Evolutionary conservation across 64 coral and sea anemone species (phyloP), one percentile per base, ranked within the genome.

Genomic region (Astreopora myriophthalma): DNA sequence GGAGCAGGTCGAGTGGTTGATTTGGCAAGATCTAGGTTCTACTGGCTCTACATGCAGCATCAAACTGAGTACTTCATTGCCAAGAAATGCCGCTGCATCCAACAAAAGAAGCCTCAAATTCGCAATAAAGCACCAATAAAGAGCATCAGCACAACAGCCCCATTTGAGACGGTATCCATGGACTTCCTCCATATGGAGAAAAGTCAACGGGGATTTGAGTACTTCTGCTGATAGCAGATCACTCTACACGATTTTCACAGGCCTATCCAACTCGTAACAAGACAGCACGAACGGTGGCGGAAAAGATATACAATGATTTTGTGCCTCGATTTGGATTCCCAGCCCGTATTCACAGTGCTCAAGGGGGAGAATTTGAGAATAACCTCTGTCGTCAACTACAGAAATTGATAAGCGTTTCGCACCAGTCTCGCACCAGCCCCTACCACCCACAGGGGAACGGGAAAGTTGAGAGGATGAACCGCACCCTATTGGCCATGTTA

Each of bases 11-110:
- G 80, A 37, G 61, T 62, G 55, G 44, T 84, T 20, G 51, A 26
- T 26, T 36, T n/a, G 32, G 61, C 36, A 2, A 30, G 80, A 34
- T 55, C 55, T 30, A 49, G 80, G 33, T 84, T 84, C 57, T 39
- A 84, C 22, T 67, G 80, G 80, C 80, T 57, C 36, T 35, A 84
- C 31, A 65, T 84, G 57, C 28, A 84, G 33, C 23, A 62, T 11
- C 57, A 84, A 35, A 62, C 66, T 20, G 67, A 73, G 31, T 42
- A 71, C 24, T 87, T 61, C 48, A 61, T 87, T 39, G 28, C 40
- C 32, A 70, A 86, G 11, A 55, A 52, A 40, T 70, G 36, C 17
- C 32, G 0, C 29, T 86, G 83, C 63, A 66, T 86, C 40, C 39
- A 86, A 12, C 83, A 70, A 48, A 86, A 71, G 83, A 61, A 42